Conservation (phyloP, 2,888 invertebrate genomes). For the Nymphalis urticae region DNA sequence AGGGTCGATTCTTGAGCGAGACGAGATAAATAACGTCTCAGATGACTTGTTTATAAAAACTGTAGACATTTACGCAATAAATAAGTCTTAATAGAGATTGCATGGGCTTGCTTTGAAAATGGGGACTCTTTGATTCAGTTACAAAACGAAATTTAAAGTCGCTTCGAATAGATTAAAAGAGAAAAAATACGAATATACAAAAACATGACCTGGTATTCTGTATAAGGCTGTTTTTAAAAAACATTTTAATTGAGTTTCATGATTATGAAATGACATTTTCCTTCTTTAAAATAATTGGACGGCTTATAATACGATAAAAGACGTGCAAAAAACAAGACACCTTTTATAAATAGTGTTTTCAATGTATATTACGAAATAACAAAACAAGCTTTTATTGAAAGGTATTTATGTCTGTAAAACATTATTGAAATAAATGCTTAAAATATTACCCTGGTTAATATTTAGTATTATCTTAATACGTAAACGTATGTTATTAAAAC, state of each 20-base stretch:
- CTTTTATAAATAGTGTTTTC: background rate
- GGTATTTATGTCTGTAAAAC: too few relatives aligned
- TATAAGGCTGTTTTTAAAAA: background rate
- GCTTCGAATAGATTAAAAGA: conserved; percentile 1
- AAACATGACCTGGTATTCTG: background rate
- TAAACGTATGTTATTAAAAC: too few relatives aligned
- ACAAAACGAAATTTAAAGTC: conserved; percentile 5
- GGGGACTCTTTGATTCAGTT: conserved; percentile 14
- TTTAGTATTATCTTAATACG: too few relatives aligned
- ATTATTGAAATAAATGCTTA: too few relatives aligned
- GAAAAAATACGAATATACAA: conserved; percentile 2
- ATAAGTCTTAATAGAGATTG: conserved; percentile 23
- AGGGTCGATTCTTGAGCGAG: conserved; percentile 62
- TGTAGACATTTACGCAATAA: conserved; percentile 35
- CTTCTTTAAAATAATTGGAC: conserved; percentile 8
- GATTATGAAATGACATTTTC: background rate
- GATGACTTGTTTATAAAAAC: conserved; percentile 45
- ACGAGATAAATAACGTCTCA: conserved; percentile 54
- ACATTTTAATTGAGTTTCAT: background rate
- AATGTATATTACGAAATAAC: too few relatives aligned
- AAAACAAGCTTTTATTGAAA: too few relatives aligned
- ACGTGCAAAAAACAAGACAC: background rate
- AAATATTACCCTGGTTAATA: too few relatives aligned
- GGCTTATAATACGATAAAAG: background rate
- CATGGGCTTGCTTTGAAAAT: conserved; percentile 2